Percentiles rank a stretch among this genome's conserved stretches.
phyloP scores from a whole-genome alignment of 35 echinoderm and acorn worm genomes.

The Ptychodera flava region DNA sequence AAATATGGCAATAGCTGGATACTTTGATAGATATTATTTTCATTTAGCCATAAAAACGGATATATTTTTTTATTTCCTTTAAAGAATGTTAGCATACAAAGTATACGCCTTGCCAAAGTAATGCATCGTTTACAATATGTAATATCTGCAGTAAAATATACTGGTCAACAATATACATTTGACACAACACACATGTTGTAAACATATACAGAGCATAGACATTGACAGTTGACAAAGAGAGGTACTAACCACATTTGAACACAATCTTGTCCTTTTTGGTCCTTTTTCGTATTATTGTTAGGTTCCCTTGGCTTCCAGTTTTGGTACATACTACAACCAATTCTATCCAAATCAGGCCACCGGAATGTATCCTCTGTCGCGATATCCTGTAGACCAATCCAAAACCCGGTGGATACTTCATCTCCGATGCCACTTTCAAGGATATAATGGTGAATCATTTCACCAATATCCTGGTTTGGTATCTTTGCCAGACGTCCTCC shows the following conservation, averaged over 20 bases:
- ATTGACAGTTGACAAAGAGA: not conserved
- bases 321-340: not conserved
- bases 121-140: no score
- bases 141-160: no score
- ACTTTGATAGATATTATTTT: no score
- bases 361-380: not conserved
- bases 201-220: not conserved
- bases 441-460: not conserved
- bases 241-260: not conserved
- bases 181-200: no score
- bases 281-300: not conserved
- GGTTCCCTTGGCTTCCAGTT: not conserved
- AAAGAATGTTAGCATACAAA: no score
- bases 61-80: no score
- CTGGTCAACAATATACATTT: no score
- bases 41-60: no score
- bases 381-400: not conserved
- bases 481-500: not conserved
- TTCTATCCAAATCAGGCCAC: not conserved
- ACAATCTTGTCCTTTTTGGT: not conserved
- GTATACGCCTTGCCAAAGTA: not conserved
- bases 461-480: not conserved
- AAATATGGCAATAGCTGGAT: no score
- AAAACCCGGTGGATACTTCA: not conserved
- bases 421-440: not conserved